phyloP scores from a whole-genome alignment of 1,140 invertebrate genomes.

The Gonioctena quinquepunctata region DNA sequence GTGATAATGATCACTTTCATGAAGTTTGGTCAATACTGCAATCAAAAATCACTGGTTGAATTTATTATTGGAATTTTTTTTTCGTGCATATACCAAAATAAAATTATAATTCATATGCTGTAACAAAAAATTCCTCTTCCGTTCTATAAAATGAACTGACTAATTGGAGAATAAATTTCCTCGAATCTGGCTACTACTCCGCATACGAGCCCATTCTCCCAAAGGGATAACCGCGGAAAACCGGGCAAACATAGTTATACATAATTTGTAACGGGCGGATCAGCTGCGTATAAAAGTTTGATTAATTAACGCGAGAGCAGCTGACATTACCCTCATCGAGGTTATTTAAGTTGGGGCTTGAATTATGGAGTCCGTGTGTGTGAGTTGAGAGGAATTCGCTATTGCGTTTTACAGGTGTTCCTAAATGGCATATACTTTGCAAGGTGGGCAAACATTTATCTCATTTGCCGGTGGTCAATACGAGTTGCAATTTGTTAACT shows the following conservation, averaged over 20 bases:
- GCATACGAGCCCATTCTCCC: neutral
- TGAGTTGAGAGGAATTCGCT: neutral
- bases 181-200: neutral
- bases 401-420: neutral
- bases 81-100: too few relatives aligned
- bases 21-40: too few relatives aligned
- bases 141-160: too few relatives aligned
- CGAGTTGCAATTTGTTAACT: too few relatives aligned
- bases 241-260: neutral
- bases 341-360: neutral
- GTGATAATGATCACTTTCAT: too few relatives aligned
- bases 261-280: neutral
- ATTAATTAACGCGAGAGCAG: slow-evolving; percentile 5
- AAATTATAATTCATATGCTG: too few relatives aligned
- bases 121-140: too few relatives aligned
- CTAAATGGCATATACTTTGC: neutral
- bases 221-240: neutral
- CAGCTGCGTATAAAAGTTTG: neutral
- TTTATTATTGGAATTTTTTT: too few relatives aligned
- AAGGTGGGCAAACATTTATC: neutral
- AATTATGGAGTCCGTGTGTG: neutral
- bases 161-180: neutral
- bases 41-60: too few relatives aligned
- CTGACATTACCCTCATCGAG: neutral
- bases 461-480: too few relatives aligned